These are phyloP conservation scores for Sphaerophoria taeniata DNA, from an alignment of 2,888 invertebrate genomes.

Conservation along the genomic window DNA sequence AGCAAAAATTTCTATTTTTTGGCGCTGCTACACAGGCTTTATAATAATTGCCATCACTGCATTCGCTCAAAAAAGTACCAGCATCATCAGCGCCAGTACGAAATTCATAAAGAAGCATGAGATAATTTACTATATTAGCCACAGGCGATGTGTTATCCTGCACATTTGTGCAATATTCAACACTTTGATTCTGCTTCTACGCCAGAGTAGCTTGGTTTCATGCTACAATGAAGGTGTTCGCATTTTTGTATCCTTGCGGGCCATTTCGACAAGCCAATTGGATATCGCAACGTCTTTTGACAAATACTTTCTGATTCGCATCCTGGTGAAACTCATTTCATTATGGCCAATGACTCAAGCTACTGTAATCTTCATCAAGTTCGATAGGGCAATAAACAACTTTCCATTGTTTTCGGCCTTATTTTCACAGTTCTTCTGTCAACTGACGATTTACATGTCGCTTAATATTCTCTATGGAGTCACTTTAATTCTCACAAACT, in stretches of 20 bases:
- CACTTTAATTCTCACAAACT: constrained; percentile 75
- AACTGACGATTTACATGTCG: constrained; percentile 77
- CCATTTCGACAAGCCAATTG: not conserved
- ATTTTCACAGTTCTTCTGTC: constrained; percentile 76
- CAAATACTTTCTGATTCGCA: constrained; percentile 14
- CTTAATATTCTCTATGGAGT: constrained; percentile 76
- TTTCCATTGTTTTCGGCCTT: constrained; percentile 68
- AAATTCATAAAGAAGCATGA: constrained; percentile 76
- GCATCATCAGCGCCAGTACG: constrained; percentile 74
- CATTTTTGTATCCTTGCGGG: constrained; percentile 43
- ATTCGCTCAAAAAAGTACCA: constrained; percentile 70
- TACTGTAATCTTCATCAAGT: constrained; percentile 53
- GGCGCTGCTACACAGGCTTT: constrained; percentile 75
- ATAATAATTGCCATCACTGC: constrained; percentile 37
- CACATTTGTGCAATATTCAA: constrained; percentile 75
- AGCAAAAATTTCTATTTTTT: constrained; percentile 29
- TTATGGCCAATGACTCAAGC: constrained; percentile 68
- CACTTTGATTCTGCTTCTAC: constrained; percentile 75
- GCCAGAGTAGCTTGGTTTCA: constrained; percentile 74
- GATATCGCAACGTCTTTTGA: constrained; percentile 12
- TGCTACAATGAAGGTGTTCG: constrained; percentile 76
- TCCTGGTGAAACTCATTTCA: constrained; percentile 42
- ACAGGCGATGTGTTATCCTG: constrained; percentile 76
- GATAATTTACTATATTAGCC: constrained; percentile 77
- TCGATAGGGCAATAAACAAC: constrained; percentile 61